Evolutionary conservation across 2,888 invertebrate genomes (phyloP).

Genomic region (Meliscaeva auricollis): DNA sequence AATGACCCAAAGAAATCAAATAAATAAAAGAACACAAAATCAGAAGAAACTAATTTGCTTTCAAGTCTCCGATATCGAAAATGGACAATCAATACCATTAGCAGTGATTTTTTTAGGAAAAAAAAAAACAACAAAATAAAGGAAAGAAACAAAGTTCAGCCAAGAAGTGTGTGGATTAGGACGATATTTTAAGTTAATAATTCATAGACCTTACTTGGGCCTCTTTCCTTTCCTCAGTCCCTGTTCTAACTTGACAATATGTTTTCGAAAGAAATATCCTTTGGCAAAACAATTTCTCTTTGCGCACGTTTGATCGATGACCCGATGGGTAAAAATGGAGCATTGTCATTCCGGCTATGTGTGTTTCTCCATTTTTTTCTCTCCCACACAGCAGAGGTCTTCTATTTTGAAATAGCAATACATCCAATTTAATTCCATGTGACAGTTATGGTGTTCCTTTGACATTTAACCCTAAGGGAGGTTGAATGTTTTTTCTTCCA

Average conservation of each 20-base stretch:
- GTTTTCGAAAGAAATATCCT: constrained; percentile 49
- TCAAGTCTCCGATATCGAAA: constrained; percentile 38
- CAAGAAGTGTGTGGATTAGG: constrained; percentile 43
- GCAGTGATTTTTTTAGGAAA: constrained; percentile 38
- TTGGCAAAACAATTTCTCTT: constrained; percentile 38
- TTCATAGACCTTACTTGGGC: constrained; percentile 35
- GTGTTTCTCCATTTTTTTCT: constrained; percentile 5
- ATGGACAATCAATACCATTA: constrained; percentile 68
- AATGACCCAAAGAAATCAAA: constrained; percentile 58
- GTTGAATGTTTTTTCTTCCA: not conserved
- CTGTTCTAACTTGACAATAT: constrained; percentile 44
- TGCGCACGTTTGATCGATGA: constrained; percentile 66
- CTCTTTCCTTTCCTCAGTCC: not conserved
- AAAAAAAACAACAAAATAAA: not conserved
- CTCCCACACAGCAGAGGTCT: constrained; percentile 10
- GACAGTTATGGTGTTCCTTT: constrained; percentile 68
- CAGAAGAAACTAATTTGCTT: constrained; percentile 28
- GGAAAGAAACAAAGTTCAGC: not conserved
- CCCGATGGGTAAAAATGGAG: constrained; percentile 25
- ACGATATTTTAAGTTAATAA: constrained; percentile 66
- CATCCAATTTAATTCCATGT: constrained; percentile 66
- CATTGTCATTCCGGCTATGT: constrained; percentile 16
- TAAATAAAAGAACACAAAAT: constrained; percentile 42
- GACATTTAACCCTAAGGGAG: constrained; percentile 44
- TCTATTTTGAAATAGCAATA: constrained; percentile 55